Percentiles rank a stretch among this genome's conserved stretches.
Evolutionary conservation across 2,888 invertebrate genomes (phyloP).

Genomic region (Drosophila nigricruria): DNA sequence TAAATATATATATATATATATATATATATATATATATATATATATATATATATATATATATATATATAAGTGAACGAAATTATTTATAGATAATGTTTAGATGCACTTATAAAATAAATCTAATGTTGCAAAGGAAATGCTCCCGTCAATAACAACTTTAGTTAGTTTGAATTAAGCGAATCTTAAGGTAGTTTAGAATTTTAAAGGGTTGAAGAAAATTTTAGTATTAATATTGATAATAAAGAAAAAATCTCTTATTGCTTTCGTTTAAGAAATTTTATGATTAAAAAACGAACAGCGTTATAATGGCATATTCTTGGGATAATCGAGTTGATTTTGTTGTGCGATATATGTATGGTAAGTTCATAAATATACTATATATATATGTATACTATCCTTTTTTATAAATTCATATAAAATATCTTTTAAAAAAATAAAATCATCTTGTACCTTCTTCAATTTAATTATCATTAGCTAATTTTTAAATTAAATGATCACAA

Average conservation of each 20-base stretch:
- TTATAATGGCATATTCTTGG: constrained; percentile 92
- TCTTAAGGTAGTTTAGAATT: constrained; percentile 78
- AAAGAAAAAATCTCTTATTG: constrained; percentile 33
- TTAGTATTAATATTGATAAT: constrained; percentile 33
- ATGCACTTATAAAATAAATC: constrained; percentile 61
- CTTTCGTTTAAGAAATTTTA: constrained; percentile 65
- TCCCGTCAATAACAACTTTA: constrained; percentile 66
- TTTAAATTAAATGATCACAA: not conserved
- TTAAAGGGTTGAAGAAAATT: constrained; percentile 17
- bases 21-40: constrained; percentile 9
- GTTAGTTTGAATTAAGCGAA: constrained; percentile 83
- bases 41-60: not conserved
- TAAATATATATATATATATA: constrained; percentile 12
- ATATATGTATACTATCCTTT: not conserved
- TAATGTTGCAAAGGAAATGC: constrained; percentile 68
- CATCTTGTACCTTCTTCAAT: not conserved
- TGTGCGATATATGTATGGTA: constrained; percentile 93
- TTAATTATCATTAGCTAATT: not conserved
- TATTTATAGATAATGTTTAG: constrained; percentile 68
- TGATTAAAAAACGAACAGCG: constrained; percentile 48
- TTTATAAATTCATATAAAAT: not conserved
- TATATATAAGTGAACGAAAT: constrained; percentile 17
- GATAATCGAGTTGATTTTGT: constrained; percentile 93
- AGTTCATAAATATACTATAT: constrained; percentile 82
- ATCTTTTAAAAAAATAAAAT: not conserved